These are phyloP conservation scores for Pristionchus maxplancki DNA, from an alignment of 2,888 invertebrate species.

Conservation along the genomic window DNA sequence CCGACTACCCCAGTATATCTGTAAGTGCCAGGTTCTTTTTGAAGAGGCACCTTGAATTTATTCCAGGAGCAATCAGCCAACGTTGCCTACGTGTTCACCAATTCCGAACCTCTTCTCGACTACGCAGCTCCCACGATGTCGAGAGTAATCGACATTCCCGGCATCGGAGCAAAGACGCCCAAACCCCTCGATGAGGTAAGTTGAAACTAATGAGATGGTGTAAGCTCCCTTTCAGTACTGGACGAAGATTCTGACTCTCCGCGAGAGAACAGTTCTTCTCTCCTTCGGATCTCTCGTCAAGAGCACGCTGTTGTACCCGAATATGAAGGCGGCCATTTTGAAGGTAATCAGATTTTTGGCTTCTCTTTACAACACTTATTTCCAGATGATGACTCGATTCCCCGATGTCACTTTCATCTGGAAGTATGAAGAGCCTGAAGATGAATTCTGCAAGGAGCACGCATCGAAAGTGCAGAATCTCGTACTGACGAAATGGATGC, in stretches of 20 bases:
- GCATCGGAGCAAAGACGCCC: constrained; percentile 26
- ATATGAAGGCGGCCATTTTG: neutral
- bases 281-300: neutral
- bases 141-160: neutral
- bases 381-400: neutral
- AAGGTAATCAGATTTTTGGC: neutral
- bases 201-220: neutral
- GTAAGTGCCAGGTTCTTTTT: neutral
- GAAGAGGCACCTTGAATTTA: neutral
- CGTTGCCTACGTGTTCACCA: neutral
- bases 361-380: no score
- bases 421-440: neutral
- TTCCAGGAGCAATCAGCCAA: constrained; percentile 19
- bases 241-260: neutral
- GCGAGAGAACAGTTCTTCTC: neutral
- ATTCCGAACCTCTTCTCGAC: constrained; percentile 30
- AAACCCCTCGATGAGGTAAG: neutral
- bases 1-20: neutral
- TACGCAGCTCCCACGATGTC: constrained; percentile 26
- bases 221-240: neutral
- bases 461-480: neutral
- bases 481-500: neutral
- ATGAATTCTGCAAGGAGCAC: constrained; percentile 7
- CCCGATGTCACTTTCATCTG: constrained; percentile 5
- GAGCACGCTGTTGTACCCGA: neutral